Percentiles rank a stretch among this genome's conserved stretches.
These are phyloP conservation scores for Acestrorhynchus altus DNA, from an alignment of 2,797 vertebrate species.

Conservation along the genomic window DNA sequence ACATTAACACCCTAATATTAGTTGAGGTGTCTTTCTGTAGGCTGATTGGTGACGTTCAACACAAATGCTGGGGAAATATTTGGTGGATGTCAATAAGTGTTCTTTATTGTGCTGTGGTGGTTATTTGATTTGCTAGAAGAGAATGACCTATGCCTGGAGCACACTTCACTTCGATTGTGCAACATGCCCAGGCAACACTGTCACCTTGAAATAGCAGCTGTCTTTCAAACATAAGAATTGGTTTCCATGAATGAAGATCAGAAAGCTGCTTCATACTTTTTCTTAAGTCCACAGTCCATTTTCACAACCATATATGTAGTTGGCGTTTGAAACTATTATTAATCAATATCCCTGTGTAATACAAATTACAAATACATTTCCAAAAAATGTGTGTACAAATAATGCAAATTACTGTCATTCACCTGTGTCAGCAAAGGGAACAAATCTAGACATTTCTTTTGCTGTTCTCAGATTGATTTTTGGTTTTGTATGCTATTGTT, in stretches of 20 bases:
- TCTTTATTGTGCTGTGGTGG: constrained; percentile 18
- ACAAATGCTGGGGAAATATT: constrained; percentile 20
- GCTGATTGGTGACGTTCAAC: background rate
- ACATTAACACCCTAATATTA: constrained; percentile 1
- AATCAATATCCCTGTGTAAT: too few species aligned
- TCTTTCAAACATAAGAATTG: background rate
- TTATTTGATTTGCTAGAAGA: constrained; percentile 10
- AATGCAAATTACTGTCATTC: too few species aligned
- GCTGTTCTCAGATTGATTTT: too few species aligned
- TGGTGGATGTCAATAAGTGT: constrained; percentile 1
- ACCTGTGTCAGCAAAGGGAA: too few species aligned
- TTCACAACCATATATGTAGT: background rate
- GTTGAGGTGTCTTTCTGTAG: constrained; percentile 3
- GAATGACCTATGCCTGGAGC: constrained; percentile 1
- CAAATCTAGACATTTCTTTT: too few species aligned
- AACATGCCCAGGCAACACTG: background rate
- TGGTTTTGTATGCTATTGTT: too few species aligned
- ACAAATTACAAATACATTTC: too few species aligned
- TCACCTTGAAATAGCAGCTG: constrained; percentile 1
- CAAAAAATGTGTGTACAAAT: too few species aligned
- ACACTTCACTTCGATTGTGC: background rate
- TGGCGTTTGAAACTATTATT: background rate
- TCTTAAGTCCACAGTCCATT: background rate
- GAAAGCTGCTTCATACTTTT: background rate
- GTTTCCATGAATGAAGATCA: background rate